Evolutionary conservation across 2,113 vertebrate genomes (phyloP), one percentile per base, ranked within the genome.

Genomic region (Alethe diademata): DNA sequence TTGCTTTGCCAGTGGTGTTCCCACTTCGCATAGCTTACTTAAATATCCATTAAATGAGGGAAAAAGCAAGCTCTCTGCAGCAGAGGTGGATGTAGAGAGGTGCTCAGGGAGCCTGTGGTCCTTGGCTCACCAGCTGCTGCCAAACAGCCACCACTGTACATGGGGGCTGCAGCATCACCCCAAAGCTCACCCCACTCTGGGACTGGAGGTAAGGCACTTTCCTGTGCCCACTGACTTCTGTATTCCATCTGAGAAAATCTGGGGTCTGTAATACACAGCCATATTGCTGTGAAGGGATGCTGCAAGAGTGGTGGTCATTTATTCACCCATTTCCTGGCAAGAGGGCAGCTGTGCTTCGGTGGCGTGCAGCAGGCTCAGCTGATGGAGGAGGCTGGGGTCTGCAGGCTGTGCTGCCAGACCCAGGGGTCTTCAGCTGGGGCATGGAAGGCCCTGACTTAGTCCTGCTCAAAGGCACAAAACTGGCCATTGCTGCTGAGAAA

Each of bases 31-130:
- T 71, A 76, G 58, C 62, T 90, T 94, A 92, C 74, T 96, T 94
- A 95, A 96, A 93, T 96, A 96, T 96, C 94, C 92, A 95, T 96
- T 88, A 93, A 92, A 80, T 1, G 12, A 72, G 74, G 74, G 10
- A 33, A 62, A 78, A 93, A 72, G 24, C 2, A 4, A 90, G 19
- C 16, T 69, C 71, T 82, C n/a, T 79, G 66, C 75, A 50, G 33
- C 9, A n/a, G 78, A 81, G 61, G 40, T 0, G 2, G n/a, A 22
- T 76, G 82, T 17, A 70, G 74, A 88, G 74, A 19, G 2, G 56
- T 56, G 65, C 61, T 76, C 13, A 25, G 78, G 93, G 90, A 87
- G 33, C 65, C 64, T 25, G 25, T 45, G 84, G 85, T 90, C 73
- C 73, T 89, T 9, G 6, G 42, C 66, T 91, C 65, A 36, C 73